phyloP scores from a whole-genome alignment of 2,888 invertebrate species.

The Ellobium chinense region DNA sequence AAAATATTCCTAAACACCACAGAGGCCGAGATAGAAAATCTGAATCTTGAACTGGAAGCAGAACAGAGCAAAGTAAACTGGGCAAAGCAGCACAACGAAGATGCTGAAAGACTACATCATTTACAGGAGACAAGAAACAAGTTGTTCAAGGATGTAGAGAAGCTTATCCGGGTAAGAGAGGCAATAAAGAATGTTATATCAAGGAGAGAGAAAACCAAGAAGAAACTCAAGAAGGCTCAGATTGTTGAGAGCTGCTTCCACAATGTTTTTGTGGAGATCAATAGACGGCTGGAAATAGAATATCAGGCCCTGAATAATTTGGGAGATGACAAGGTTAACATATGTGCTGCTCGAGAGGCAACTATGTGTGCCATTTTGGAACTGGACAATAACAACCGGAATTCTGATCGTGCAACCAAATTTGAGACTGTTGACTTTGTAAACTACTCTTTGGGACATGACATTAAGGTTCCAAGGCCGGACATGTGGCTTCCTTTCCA shows the following conservation, averaged over 20 bases:
- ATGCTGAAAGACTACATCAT: neutral
- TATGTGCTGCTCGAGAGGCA: slow-evolving; percentile 39
- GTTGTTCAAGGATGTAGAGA: neutral
- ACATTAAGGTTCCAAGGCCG: neutral
- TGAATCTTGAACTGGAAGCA: slow-evolving; percentile 32
- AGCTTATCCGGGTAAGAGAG: slow-evolving; percentile 25
- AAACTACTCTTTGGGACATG: slow-evolving; percentile 12
- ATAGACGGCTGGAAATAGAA: slow-evolving; percentile 13
- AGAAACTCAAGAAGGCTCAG: slow-evolving; percentile 6
- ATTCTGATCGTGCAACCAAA: slow-evolving; percentile 27
- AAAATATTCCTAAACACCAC: slow-evolving; percentile 16
- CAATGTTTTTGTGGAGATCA: slow-evolving; percentile 40
- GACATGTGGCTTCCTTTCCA: slow-evolving; percentile 38
- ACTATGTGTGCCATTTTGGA: slow-evolving; percentile 24
- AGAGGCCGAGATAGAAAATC: slow-evolving; percentile 15
- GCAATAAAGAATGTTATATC: slow-evolving; percentile 37
- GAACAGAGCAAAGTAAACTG: slow-evolving; percentile 45
- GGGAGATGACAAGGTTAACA: slow-evolving; percentile 37
- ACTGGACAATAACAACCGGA: slow-evolving; percentile 12
- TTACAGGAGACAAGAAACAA: slow-evolving; percentile 18
- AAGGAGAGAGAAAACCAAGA: slow-evolving; percentile 22
- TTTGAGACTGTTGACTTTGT: slow-evolving; percentile 42
- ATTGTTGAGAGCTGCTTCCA: slow-evolving; percentile 36
- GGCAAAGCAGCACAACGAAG: slow-evolving; percentile 20
- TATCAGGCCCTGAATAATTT: neutral